Conservation (phyloP, 2,113 vertebrate species). For the Perccottus glenii region DNA sequence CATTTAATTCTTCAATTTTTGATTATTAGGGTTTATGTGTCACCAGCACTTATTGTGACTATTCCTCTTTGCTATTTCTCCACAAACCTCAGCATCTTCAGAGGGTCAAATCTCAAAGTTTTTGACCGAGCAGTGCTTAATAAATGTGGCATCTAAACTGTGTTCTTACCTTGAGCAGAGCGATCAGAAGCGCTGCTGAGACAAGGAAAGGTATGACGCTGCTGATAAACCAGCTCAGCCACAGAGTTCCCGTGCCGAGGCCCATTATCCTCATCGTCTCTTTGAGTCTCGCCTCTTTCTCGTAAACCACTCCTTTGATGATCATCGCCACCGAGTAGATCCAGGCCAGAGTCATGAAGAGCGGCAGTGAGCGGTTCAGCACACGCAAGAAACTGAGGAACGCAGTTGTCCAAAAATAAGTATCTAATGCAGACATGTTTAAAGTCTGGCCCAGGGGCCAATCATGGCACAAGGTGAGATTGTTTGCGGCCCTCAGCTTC, state of each 20-base stretch:
- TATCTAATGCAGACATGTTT: too few species aligned
- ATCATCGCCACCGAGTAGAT: constrained; percentile 94
- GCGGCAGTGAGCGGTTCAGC: constrained; percentile 86
- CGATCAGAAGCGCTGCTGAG: constrained; percentile 82
- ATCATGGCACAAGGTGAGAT: too few species aligned
- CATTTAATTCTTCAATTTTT: too few species aligned
- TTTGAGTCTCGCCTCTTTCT: constrained; percentile 90
- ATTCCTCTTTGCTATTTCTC: too few species aligned
- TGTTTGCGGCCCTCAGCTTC: too few species aligned
- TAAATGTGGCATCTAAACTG: neutral
- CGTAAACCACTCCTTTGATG: constrained; percentile 89
- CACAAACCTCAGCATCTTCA: too few species aligned
- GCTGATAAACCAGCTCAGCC: constrained; percentile 93
- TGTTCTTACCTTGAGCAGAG: constrained; percentile 83
- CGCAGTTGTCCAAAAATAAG: neutral
- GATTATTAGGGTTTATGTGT: too few species aligned
- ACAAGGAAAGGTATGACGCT: constrained; percentile 87
- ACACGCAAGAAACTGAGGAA: constrained; percentile 85
- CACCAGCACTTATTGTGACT: too few species aligned
- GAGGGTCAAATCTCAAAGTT: too few species aligned
- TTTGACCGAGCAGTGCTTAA: neutral
- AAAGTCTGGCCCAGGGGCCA: too few species aligned
- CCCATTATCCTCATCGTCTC: constrained; percentile 93
- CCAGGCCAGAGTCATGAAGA: constrained; percentile 92
- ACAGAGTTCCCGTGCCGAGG: constrained; percentile 82